Conservation (phyloP, 2,113 vertebrate genomes). For the Pseudopipra pipra region DNA sequence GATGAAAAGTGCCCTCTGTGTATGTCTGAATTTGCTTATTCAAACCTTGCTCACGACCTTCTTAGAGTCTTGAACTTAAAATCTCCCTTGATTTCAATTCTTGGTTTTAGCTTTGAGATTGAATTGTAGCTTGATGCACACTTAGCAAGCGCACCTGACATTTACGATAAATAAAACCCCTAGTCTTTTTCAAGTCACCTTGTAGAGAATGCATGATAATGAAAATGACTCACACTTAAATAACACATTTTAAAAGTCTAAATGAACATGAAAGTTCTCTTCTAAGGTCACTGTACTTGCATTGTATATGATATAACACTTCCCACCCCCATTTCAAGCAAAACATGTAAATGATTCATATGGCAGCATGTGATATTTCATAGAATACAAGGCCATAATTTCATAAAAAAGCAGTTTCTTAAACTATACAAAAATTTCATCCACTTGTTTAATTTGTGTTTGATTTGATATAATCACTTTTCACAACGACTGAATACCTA, state of each 20-base stretch:
- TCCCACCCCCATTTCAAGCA: background rate
- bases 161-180: background rate
- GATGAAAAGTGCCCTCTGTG: background rate
- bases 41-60: background rate
- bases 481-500: background rate
- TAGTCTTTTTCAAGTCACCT: background rate
- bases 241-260: background rate
- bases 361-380: background rate
- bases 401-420: background rate
- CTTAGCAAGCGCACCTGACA: background rate
- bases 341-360: background rate
- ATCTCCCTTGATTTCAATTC: slow-evolving; percentile 8
- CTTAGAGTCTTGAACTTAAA: background rate
- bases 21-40: slow-evolving; percentile 27
- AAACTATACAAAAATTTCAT: background rate
- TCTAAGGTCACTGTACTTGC: background rate
- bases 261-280: background rate
- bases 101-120: slow-evolving; percentile 8
- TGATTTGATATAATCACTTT: background rate
- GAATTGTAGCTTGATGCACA: background rate
- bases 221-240: slow-evolving; percentile 2
- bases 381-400: background rate
- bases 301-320: background rate
- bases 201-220: background rate
- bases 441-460: background rate